Evolutionary conservation across 2,113 vertebrate species (phyloP).

Genomic region (Cnemophilus loriae): DNA sequence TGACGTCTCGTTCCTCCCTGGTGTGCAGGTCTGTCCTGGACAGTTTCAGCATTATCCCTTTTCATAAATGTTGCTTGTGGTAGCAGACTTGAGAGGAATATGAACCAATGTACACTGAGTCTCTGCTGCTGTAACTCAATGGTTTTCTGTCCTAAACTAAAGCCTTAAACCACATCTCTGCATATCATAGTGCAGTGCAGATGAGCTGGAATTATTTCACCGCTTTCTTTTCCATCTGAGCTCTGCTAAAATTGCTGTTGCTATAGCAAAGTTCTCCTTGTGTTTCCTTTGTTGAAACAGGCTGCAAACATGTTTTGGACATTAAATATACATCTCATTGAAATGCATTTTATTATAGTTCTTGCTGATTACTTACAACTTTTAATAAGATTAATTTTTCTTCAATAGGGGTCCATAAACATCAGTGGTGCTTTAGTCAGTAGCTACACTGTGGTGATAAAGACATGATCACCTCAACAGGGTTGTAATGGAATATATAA

Average conservation of each 20-base stretch:
- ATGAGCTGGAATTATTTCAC: conserved; percentile 57
- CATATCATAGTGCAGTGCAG: neutral
- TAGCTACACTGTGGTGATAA: neutral
- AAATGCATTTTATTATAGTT: conserved; percentile 28
- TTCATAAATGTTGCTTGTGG: neutral
- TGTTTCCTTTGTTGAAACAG: conserved; percentile 16
- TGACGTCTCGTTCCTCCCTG: neutral
- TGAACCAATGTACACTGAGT: accelerated
- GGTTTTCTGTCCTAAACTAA: neutral
- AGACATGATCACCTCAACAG: neutral
- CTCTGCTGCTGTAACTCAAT: neutral
- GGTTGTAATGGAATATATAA: neutral
- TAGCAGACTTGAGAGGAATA: neutral
- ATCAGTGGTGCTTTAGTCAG: neutral
- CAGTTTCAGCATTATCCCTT: neutral
- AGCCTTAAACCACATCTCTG: neutral
- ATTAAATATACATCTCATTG: conserved; percentile 10
- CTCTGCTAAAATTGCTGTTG: conserved; percentile 31
- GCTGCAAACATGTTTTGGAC: conserved; percentile 10
- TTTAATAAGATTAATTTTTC: neutral
- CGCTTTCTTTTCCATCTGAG: conserved; percentile 45
- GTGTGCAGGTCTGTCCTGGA: neutral
- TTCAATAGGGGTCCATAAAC: neutral
- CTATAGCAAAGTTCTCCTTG: neutral
- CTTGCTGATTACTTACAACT: neutral